phyloP scores from a whole-genome alignment of 2,888 invertebrate species.

The Anodontia alba region DNA sequence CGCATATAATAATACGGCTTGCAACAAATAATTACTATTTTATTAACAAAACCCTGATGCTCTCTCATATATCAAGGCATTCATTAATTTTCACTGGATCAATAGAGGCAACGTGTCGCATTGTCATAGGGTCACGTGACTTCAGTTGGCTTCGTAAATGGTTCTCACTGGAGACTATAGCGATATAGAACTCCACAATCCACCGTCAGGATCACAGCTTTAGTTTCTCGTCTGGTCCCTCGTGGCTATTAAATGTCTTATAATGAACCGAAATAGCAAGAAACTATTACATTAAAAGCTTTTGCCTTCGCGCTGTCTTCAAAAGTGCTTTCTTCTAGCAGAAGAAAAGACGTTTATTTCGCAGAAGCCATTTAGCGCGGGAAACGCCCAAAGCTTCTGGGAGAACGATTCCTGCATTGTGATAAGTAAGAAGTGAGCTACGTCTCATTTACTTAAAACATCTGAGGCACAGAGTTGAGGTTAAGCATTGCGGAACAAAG shows the following conservation, averaged over 20 bases:
- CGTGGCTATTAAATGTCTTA: constrained; percentile 5
- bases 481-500: no score
- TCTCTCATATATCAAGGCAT: background rate
- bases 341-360: background rate
- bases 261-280: background rate
- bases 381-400: constrained; percentile 2
- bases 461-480: no score
- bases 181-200: background rate
- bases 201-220: background rate
- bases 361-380: background rate
- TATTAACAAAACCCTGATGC: constrained; percentile 1
- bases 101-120: constrained; percentile 24
- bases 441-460: no score
- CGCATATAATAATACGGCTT: background rate
- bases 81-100: constrained; percentile 16
- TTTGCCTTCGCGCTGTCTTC: background rate
- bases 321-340: background rate
- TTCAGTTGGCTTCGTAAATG: constrained; percentile 8
- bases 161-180: background rate
- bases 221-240: background rate
- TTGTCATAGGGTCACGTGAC: constrained; percentile 24
- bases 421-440: no score
- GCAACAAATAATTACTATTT: background rate
- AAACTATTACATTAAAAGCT: constrained; percentile 3
- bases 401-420: no score